Percentiles rank a stretch among this genome's conserved stretches.
phyloP scores from a whole-genome alignment of 2,113 vertebrate genomes.

The Puffinus mauretanicus region DNA sequence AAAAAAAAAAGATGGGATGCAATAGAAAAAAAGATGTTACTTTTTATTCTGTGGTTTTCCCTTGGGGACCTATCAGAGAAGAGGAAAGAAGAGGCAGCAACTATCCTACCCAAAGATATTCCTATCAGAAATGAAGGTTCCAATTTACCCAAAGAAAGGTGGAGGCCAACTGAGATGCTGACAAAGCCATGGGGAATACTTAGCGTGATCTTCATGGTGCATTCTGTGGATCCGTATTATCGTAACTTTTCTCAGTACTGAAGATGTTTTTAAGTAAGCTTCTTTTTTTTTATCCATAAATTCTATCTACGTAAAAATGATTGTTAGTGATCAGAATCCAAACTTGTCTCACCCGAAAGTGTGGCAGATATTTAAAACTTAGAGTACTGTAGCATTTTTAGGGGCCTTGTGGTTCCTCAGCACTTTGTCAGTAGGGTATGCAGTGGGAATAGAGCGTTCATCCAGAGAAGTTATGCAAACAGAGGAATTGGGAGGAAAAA shows the following conservation, averaged over 20 bases:
- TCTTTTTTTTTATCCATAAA: not conserved
- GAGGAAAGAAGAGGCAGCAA: not conserved
- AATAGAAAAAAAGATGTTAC: not conserved
- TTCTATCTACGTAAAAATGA: not conserved
- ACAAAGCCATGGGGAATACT: not conserved
- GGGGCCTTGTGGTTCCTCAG: not conserved
- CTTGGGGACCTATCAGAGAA: not conserved
- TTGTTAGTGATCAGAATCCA: not conserved
- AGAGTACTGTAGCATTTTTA: not conserved
- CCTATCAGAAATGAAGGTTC: not conserved
- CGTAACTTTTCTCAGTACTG: not conserved
- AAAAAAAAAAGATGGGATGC: not conserved
- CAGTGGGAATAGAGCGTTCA: not conserved
- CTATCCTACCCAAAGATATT: not conserved
- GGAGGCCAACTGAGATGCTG: not conserved
- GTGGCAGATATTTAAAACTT: not conserved
- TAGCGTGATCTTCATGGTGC: not conserved
- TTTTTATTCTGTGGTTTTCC: not conserved
- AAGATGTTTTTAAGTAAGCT: not conserved
- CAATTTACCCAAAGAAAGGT: not conserved
- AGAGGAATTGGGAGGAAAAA: not conserved
- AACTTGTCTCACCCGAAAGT: not conserved
- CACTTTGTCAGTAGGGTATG: not conserved
- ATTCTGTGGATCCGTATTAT: not conserved
- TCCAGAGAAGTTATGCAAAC: not conserved